Evolutionary conservation across 2,888 invertebrate species (phyloP), one percentile per base, ranked within the genome.

Genomic region (Trachelus iudaicus): DNA sequence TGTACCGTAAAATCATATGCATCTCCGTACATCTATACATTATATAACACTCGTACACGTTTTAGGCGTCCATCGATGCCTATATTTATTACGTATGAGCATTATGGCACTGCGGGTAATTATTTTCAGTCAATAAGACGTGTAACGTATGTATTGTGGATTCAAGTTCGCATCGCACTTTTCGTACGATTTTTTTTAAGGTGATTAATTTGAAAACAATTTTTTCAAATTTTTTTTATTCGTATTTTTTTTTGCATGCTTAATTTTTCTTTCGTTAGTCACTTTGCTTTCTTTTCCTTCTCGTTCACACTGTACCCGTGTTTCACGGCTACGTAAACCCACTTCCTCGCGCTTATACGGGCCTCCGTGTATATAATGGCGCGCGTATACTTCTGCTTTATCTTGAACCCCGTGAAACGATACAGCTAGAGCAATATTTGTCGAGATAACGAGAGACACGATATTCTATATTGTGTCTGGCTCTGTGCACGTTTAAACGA

Each of bases 371-470:
- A 56, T 9, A 56, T 9, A 56, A 56, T 56, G 9, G 56, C 23
- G 40, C 40, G 15, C 6, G 56, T 56, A 56, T 56, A 56, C 56
- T 23, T 23, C 23, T 9, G 23, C 9, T 56, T 56, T 56, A 56
- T 56, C 56, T 23, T 56, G 56, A 23, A 56, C 23, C 23, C 23
- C 2, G 56, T 6, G 56, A 56, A 56, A 56, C 56, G 73, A 76
- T 78, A 9, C 78, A 73, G 78, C 73, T 76, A 73, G 23, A 73
- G 75, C 31, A 78, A 78, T 78, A 78, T 78, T 78, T 76, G 76
- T 78, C 75, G 75, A 73, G 68, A 78, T 75, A 35, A 75, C 37
- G 74, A 74, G 31, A 31, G 33, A 40, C 12, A 30, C 13, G 34
- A 12, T 75, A 69, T 77, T 30, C 34, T 56, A 13, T 37, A 31